Evolutionary conservation across 2,113 vertebrate species (phyloP), one percentile per base, ranked within the genome.

Genomic region (Sylvietta virens): DNA sequence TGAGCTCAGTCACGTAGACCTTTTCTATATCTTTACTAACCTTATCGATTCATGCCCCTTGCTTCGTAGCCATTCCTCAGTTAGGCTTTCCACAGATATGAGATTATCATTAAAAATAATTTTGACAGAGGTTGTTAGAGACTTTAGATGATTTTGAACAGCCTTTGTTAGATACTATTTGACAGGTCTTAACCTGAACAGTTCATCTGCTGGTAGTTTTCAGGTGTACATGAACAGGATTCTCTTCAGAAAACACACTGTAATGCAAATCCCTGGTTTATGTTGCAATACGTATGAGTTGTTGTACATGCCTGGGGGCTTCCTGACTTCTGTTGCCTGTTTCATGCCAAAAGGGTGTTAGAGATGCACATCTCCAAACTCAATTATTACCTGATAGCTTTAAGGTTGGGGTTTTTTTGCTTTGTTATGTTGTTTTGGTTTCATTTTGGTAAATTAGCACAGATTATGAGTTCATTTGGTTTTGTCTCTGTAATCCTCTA

Each of bases 401-500:
- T 10, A 13, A 5, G 33, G 2, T 66, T 44, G 21, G 7, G 1
- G 2, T 2, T 21, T 35, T n/a, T 65, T 44, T 42, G 6, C 24
- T 81, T 53, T 45, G 5, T 50, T 56, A 10, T 26, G 4, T 14
- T 31, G 16, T 18, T 53, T 72, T 71, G 11, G 7, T 28, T 22
- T 73, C n/a, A 5, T 42, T 33, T 66, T 33, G 21, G 57, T 48
- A 20, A 26, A 82, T 79, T 48, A 35, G 13, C 48, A 62, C 17
- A 58, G 15, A 20, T 22, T 40, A n/a, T 23, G 61, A 48, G 33
- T 87, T 54, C 6, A 42, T 70, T 60, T 15, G 44, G 11, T 72
- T 87, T 74, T 58, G 14, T 73, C 45, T 51, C 67, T 79, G n/a
- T 42, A 95, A 72, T 86, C 22, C 15, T 92, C 39, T 82, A 42